These are phyloP conservation scores for Liasis olivaceus DNA, from an alignment of 2,797 vertebrate genomes.

Conservation along the genomic window DNA sequence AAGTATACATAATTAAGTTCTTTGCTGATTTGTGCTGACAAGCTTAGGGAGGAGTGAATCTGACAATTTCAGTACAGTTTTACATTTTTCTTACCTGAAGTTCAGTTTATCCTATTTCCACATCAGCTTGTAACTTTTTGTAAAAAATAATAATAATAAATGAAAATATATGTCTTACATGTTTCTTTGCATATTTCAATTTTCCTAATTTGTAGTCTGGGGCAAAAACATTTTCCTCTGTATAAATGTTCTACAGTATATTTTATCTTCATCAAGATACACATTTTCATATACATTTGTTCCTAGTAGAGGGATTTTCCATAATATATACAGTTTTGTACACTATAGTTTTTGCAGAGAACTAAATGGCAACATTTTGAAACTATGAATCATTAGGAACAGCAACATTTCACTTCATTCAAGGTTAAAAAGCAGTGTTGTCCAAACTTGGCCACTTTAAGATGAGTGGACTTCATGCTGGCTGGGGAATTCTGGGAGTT, in stretches of 20 bases:
- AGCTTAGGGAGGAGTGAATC: background rate
- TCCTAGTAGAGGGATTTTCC: background rate
- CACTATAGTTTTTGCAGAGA: background rate
- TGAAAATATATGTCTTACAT: background rate
- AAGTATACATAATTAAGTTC: background rate
- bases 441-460: too few species aligned
- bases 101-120: background rate
- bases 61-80: background rate
- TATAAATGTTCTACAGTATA: background rate
- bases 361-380: background rate
- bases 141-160: background rate
- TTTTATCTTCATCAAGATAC: background rate
- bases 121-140: background rate
- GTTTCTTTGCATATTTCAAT: background rate
- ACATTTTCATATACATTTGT: background rate
- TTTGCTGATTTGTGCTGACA: background rate
- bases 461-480: too few species aligned
- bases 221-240: background rate
- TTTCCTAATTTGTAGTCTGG: background rate
- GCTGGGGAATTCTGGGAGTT: too few species aligned
- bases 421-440: background rate
- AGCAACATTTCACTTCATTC: background rate
- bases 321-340: background rate
- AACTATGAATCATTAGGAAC: background rate
- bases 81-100: background rate